phyloP scores from a whole-genome alignment of 1,140 invertebrate species.

The Achroia grisella region DNA sequence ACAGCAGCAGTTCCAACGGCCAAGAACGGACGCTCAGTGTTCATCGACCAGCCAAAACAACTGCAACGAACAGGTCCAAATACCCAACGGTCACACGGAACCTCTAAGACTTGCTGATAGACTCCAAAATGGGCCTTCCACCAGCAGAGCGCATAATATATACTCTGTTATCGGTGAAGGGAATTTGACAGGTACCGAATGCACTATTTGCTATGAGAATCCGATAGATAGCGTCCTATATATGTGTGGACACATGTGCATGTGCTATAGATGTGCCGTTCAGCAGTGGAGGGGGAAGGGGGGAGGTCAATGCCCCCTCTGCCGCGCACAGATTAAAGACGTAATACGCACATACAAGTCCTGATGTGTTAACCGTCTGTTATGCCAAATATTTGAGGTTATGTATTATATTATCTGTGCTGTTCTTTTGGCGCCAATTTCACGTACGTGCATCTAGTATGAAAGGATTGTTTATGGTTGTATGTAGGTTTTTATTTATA shows the following conservation, averaged over 20 bases:
- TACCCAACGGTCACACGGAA: conserved; percentile 41
- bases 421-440: no score
- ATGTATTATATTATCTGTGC: not conserved
- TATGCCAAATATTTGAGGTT: not conserved
- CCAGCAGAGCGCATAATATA: conserved; percentile 31
- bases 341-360: conserved; percentile 96
- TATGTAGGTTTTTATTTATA: not conserved
- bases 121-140: conserved; percentile 45
- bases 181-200: conserved; percentile 79
- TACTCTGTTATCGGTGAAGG: conserved; percentile 58
- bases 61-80: conserved; percentile 46
- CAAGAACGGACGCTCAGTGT: conserved; percentile 28
- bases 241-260: conserved; percentile 98
- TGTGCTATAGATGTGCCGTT: conserved; percentile 97
- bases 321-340: conserved; percentile 92
- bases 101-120: conserved; percentile 32
- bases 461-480: not conserved
- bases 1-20: conserved; percentile 22
- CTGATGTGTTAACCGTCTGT: conserved; percentile 66
- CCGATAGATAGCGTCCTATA: conserved; percentile 95
- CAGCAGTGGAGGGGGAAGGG: conserved; percentile 93
- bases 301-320: conserved; percentile 94
- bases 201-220: conserved; percentile 96
- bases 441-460: not conserved
- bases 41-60: conserved; percentile 49